These are phyloP conservation scores for Noctuana brunneofusca DNA, from an alignment of 2,888 invertebrate genomes.

Conservation along the genomic window DNA sequence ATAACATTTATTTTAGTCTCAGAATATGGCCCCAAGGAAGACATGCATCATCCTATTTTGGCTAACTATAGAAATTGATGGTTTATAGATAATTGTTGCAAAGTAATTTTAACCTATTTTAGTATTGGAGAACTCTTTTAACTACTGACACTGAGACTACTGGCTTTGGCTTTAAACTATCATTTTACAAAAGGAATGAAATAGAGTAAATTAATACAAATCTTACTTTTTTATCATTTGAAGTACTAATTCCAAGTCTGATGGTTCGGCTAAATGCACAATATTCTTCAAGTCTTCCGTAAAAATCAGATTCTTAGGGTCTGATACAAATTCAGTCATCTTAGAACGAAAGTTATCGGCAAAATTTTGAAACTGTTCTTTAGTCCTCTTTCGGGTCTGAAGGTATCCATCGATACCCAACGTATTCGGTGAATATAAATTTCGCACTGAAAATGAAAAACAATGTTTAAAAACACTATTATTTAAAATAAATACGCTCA, in stretches of 20 bases:
- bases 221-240: conserved; percentile 88
- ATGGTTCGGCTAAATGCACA: conserved; percentile 86
- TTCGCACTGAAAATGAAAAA: conserved; percentile 53
- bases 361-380: conserved; percentile 84
- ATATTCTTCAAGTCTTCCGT: conserved; percentile 94
- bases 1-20: too few species aligned
- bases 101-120: too few species aligned
- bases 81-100: too few species aligned
- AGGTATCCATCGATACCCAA: conserved; percentile 85
- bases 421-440: conserved; percentile 81
- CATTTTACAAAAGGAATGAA: too few species aligned
- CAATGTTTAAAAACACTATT: not conserved
- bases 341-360: conserved; percentile 86
- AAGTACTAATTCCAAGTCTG: conserved; percentile 84
- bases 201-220: too few species aligned
- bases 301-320: conserved; percentile 87
- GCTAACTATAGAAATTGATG: too few species aligned
- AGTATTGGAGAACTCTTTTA: too few species aligned
- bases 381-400: conserved; percentile 75
- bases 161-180: too few species aligned
- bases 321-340: conserved; percentile 85
- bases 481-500: not conserved
- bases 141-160: too few species aligned
- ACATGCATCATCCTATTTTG: too few species aligned
- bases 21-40: too few species aligned